These are phyloP conservation scores for Dreissena polymorpha DNA, from an alignment of 1,140 invertebrate genomes.

Conservation along the genomic window DNA sequence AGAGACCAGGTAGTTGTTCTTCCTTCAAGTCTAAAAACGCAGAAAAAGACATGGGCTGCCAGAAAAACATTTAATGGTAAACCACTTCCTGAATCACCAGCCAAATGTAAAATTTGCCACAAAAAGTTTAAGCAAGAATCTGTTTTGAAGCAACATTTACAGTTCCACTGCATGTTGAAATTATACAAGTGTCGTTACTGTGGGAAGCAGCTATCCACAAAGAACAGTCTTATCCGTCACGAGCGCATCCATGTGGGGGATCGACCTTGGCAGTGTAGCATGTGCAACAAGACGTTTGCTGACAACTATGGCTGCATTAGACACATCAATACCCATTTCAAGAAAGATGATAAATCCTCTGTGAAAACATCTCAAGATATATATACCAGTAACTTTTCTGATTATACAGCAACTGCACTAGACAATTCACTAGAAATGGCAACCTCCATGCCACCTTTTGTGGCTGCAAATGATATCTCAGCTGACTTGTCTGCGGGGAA, in stretches of 20 bases:
- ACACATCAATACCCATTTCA: conserved; percentile 46
- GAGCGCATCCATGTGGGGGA: conserved; percentile 54
- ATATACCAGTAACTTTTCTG: too few relatives aligned
- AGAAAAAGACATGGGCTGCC: not conserved
- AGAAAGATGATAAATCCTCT: conserved; percentile 15
- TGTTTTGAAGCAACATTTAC: conserved; percentile 34
- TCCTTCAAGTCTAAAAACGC: not conserved
- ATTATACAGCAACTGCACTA: too few relatives aligned
- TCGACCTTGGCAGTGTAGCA: conserved; percentile 44
- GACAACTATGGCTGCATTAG: conserved; percentile 43
- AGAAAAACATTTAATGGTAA: conserved; percentile 14
- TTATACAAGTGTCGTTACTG: conserved; percentile 52
- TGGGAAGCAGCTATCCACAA: conserved; percentile 45
- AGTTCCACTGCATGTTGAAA: conserved; percentile 53
- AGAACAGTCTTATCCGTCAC: conserved; percentile 48
- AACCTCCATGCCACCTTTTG: too few relatives aligned
- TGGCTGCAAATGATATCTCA: too few relatives aligned
- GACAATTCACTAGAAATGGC: too few relatives aligned
- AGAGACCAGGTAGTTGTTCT: not conserved
- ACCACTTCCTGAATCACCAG: conserved; percentile 24
- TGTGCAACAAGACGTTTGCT: conserved; percentile 53
- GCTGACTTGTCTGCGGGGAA: too few relatives aligned
- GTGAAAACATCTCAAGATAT: too few relatives aligned
- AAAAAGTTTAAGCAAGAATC: conserved; percentile 42
- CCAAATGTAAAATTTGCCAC: conserved; percentile 48